phyloP scores from a whole-genome alignment of 2,113 vertebrate genomes.

The Numenius arquata region DNA sequence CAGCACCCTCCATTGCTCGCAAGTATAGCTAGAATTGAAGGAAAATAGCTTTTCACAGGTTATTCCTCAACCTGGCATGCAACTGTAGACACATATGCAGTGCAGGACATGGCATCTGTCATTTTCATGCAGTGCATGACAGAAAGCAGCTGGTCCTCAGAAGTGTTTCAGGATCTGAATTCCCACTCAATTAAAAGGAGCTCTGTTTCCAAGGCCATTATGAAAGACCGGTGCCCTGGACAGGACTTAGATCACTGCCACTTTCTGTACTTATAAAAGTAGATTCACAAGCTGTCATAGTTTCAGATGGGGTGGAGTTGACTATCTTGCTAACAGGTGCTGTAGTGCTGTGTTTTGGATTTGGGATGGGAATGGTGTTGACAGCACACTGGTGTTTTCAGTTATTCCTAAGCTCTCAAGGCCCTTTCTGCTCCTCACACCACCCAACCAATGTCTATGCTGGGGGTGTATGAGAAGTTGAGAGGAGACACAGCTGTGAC shows the following conservation, averaged over 20 bases:
- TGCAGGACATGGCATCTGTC: not conserved
- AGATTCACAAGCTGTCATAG: not conserved
- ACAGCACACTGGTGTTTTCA: not conserved
- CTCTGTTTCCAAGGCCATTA: not conserved
- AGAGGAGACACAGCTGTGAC: not conserved
- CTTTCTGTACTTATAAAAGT: not conserved
- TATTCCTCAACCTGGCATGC: accelerated
- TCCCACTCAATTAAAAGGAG: not conserved
- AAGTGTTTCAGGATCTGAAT: not conserved
- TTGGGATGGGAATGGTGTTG: not conserved
- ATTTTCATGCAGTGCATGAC: not conserved
- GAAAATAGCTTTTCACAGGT: not conserved
- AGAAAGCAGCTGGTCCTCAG: not conserved
- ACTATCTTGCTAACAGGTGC: not conserved
- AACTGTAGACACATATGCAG: not conserved
- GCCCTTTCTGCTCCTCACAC: not conserved
- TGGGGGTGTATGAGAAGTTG: not conserved
- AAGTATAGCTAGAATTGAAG: not conserved
- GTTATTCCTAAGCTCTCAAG: not conserved
- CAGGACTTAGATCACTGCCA: not conserved
- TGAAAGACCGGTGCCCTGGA: not conserved
- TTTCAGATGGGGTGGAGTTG: not conserved
- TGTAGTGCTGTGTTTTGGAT: not conserved
- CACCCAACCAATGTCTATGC: not conserved
- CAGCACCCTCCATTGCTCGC: not conserved